These are phyloP conservation scores for Triops cancriformis DNA, from an alignment of 1,140 invertebrate species.

Conservation along the genomic window DNA sequence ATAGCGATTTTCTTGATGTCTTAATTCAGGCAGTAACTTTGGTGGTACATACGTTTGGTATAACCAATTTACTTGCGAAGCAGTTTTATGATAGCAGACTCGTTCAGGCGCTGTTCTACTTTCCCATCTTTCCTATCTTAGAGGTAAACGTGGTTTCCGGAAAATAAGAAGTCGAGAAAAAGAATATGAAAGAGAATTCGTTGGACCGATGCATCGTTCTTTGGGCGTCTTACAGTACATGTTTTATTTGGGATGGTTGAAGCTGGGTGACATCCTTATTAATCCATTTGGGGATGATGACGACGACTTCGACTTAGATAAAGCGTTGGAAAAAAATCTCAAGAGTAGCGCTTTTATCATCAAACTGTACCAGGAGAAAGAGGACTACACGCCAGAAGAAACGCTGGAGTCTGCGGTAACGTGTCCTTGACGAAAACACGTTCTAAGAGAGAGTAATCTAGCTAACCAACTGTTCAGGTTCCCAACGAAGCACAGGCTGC, in stretches of 20 bases:
- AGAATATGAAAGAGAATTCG: too few species aligned
- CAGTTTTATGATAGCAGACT: constrained; percentile 20
- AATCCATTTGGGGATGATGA: constrained; percentile 28
- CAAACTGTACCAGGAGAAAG: neutral
- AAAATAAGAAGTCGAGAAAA: too few species aligned
- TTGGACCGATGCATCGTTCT: too few species aligned
- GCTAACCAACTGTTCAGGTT: too few species aligned
- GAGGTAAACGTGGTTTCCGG: constrained; percentile 6
- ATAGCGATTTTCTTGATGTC: too few species aligned
- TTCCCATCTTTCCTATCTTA: constrained; percentile 19
- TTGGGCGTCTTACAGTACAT: constrained; percentile 25
- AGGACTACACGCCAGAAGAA: neutral
- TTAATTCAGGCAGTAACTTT: constrained; percentile 21
- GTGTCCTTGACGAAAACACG: too few species aligned
- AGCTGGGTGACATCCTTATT: constrained; percentile 21
- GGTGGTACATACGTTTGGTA: constrained; percentile 23
- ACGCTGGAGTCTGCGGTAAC: neutral
- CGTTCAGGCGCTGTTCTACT: neutral
- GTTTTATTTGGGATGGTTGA: constrained; percentile 23
- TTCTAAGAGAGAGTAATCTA: too few species aligned
- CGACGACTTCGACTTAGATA: constrained; percentile 26
- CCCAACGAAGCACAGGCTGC: too few species aligned
- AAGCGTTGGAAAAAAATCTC: constrained; percentile 17
- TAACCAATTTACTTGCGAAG: constrained; percentile 18
- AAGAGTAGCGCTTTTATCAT: constrained; percentile 15